phyloP scores from a whole-genome alignment of 2,888 invertebrate species.

The Eilema griseolum region DNA sequence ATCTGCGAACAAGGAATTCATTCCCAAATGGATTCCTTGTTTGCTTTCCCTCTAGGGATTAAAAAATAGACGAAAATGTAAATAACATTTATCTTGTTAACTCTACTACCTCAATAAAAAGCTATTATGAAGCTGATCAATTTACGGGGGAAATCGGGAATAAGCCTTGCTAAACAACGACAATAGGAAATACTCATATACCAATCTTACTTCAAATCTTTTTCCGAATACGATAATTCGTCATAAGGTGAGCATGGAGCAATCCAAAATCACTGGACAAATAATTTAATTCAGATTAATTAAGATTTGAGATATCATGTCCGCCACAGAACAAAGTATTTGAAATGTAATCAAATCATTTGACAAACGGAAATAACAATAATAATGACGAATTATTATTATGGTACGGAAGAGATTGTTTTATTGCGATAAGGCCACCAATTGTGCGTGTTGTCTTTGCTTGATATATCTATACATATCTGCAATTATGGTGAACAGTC shows the following conservation, averaged over 20 bases:
- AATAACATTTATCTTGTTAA: too few relatives aligned
- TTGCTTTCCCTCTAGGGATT: too few relatives aligned
- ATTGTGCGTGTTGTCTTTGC: background rate
- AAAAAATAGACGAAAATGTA: too few relatives aligned
- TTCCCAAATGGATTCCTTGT: too few relatives aligned
- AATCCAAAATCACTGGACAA: background rate
- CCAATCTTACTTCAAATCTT: too few relatives aligned
- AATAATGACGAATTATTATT: background rate
- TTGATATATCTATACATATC: background rate
- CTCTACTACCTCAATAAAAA: too few relatives aligned
- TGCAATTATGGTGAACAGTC: background rate
- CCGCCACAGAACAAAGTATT: background rate
- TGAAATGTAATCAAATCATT: conserved; percentile 1
- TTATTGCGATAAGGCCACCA: background rate
- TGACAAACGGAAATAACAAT: background rate
- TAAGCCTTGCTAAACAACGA: background rate
- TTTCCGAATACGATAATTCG: background rate
- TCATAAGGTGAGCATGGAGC: background rate
- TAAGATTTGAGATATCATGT: background rate
- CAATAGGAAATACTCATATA: background rate
- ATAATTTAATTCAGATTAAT: background rate
- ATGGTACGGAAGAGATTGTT: background rate
- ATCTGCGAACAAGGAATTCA: too few relatives aligned
- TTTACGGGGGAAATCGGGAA: too few relatives aligned
- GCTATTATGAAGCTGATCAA: too few relatives aligned